These are phyloP conservation scores for Scalopus aquaticus DNA, from an alignment of 2,113 vertebrate species.

Conservation along the genomic window DNA sequence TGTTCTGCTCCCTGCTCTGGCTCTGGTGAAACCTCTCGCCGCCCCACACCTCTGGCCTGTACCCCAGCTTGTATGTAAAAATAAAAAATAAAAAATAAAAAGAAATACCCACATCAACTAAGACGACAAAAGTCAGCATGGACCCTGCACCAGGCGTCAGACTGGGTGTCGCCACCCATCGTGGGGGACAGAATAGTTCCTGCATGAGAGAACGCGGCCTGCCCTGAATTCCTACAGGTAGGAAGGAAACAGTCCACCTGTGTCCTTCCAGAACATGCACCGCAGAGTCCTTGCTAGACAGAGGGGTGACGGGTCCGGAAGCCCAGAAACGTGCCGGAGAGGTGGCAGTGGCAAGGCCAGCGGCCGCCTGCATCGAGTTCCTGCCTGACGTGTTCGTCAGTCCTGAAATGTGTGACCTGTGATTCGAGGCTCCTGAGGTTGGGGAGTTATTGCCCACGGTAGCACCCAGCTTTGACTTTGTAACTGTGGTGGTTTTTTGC, in stretches of 20 bases:
- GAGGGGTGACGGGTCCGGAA: too few relatives aligned
- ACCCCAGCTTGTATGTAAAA: too few relatives aligned
- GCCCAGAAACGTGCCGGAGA: too few relatives aligned
- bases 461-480: not conserved
- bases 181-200: not conserved
- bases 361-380: not conserved
- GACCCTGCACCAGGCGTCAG: not conserved
- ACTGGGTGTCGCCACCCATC: not conserved
- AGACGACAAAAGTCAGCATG: not conserved
- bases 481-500: not conserved
- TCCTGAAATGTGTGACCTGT: not conserved
- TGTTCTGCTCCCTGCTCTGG: too few relatives aligned
- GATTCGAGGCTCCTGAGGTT: not conserved
- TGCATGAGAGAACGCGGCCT: fast-evolving
- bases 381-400: not conserved
- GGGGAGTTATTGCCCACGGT: too few relatives aligned
- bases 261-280: too few relatives aligned
- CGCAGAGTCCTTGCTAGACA: too few relatives aligned
- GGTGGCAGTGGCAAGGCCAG: too few relatives aligned
- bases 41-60: too few relatives aligned
- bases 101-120: not conserved
- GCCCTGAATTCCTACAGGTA: not conserved
- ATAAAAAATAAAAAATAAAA: too few relatives aligned
- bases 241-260: not conserved
- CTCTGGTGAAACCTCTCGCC: too few relatives aligned